Percentiles rank a stretch among this genome's conserved stretches.
phyloP scores from a whole-genome alignment of 2,888 invertebrate species.

The Drosophila mulleri region DNA sequence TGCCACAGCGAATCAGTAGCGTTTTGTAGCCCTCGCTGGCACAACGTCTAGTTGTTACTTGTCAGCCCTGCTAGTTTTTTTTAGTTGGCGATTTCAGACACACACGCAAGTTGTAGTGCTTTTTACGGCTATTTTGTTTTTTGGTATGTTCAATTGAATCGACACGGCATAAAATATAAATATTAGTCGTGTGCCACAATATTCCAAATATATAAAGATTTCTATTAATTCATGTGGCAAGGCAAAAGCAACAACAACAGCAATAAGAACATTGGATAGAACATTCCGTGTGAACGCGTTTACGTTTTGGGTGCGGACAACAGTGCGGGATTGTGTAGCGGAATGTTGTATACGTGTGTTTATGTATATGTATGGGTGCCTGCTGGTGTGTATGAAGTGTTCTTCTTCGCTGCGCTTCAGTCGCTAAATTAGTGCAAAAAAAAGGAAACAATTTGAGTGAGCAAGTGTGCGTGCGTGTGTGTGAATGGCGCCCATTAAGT shows the following conservation, averaged over 20 bases:
- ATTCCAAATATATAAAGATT: conserved; percentile 6
- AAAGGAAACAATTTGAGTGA: conserved; percentile 60
- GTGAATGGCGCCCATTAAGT: conserved; percentile 40
- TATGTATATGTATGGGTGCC: conserved; percentile 11
- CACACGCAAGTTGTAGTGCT: conserved; percentile 71
- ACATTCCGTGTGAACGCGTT: conserved; percentile 58
- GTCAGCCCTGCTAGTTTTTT: conserved; percentile 63
- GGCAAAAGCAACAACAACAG: conserved; percentile 15
- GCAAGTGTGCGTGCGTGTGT: conserved; percentile 25
- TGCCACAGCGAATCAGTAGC: conserved; percentile 13
- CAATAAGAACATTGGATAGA: conserved; percentile 58
- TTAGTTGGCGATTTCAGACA: conserved; percentile 73
- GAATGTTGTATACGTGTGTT: conserved; percentile 52
- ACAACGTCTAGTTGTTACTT: conserved; percentile 37
- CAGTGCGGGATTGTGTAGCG: conserved; percentile 60
- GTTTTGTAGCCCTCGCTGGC: conserved; percentile 39
- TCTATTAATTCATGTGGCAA: conserved; percentile 20
- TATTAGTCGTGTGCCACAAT: conserved; percentile 8
- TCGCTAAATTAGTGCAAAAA: conserved; percentile 76
- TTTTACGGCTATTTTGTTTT: conserved; percentile 79
- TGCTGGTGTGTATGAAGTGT: conserved; percentile 58
- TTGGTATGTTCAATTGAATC: conserved; percentile 62
- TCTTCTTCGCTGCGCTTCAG: conserved; percentile 70
- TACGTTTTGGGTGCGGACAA: conserved; percentile 47
- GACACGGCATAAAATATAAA: conserved; percentile 24